Evolutionary conservation across 2,888 invertebrate genomes (phyloP), one percentile per base, ranked within the genome.

Genomic region (Ormyrus pomaceus): DNA sequence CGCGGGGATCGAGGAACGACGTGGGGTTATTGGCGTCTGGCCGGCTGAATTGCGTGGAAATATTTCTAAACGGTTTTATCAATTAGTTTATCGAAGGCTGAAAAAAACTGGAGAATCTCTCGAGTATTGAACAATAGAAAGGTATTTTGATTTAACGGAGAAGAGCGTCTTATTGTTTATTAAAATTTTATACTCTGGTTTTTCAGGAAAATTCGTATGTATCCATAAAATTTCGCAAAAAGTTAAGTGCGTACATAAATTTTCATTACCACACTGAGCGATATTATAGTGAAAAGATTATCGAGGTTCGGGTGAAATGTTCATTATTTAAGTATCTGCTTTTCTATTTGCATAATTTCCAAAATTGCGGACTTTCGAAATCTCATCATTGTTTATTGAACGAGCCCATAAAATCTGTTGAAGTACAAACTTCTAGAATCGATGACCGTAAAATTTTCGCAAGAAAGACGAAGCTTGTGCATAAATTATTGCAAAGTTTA

Each of bases 211-310:
- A 69, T 19, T 2, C 34, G 45, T 5, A 46, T 70, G 19, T 19
- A 59, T 2, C 8, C 51, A 10, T 50, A n/a, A 61, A 51, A 45
- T 51, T 51, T 71, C 51, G 51, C 59, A 71, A 71, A 11, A 9
- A 51, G 51, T 46, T 11, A 10, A 61, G 45, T 19, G 1, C 9
- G 51, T 11, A 1, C 53, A 61, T 71, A 51, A 61, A 71, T 58
- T 69, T 48, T 34, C 34, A 34, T 34, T 34, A 34, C 34, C 34
- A 34, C 34, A 34, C 34, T 34, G 34, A 34, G 34, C 34, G 34
- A 34, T 34, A 34, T 34, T 34, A 34, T 34, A 34, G 34, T 34
- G 34, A 34, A 34, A 34, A 34, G 4, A 34, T 34, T 34, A 34
- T 34, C 34, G 34, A 34, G 34, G 34, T 4, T 34, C 10, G n/a